A percentile compares a stretch with the other conserved stretches of the same genome.
phyloP scores from a whole-genome alignment of 2,113 vertebrate genomes.

The Theristicus caerulescens region DNA sequence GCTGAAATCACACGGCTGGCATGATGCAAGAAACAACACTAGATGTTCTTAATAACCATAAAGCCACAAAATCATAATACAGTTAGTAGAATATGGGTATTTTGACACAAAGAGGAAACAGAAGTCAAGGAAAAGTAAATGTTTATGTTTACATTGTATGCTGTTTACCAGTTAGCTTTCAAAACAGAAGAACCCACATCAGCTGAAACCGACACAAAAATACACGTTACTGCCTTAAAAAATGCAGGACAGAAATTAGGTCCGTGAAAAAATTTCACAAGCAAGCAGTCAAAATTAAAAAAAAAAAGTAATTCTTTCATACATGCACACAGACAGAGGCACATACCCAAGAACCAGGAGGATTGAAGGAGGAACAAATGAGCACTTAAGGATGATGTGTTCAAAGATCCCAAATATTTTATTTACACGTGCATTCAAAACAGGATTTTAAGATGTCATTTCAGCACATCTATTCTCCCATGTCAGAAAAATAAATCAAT shows the following conservation, averaged over 20 bases:
- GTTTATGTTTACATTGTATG: background rate
- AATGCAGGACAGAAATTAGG: background rate
- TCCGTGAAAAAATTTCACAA: background rate
- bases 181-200: background rate
- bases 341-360: background rate
- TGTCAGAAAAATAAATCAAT: background rate
- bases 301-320: background rate
- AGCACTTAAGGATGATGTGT: background rate
- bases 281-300: background rate
- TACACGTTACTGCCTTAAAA: background rate
- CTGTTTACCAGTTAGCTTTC: background rate
- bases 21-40: background rate
- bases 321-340: background rate
- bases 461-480: background rate
- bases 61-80: background rate
- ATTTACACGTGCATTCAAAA: background rate
- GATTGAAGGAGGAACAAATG: background rate
- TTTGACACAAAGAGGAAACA: background rate
- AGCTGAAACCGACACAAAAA: background rate
- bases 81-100: background rate
- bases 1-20: conserved; percentile 1
- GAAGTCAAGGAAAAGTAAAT: background rate
- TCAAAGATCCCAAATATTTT: background rate
- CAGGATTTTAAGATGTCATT: background rate
- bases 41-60: background rate